Evolutionary conservation across 2,797 vertebrate species (phyloP).

Genomic region (Glyptemys insculpta): DNA sequence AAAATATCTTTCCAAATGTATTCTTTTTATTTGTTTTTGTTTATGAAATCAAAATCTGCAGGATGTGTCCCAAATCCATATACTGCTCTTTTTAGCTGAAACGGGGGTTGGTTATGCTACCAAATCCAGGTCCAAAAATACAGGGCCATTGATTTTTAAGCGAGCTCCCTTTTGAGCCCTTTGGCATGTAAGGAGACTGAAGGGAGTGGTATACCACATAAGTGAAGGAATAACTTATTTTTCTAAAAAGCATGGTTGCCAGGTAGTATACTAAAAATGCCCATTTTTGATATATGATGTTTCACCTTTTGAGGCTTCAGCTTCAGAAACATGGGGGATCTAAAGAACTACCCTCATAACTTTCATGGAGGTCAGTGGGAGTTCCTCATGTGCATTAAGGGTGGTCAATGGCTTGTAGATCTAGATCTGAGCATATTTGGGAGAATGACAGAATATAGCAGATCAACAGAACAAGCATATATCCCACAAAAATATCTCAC

Average conservation of each 20-base stretch:
- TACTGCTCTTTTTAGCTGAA: not conserved
- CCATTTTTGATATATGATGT: not conserved
- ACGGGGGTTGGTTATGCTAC: not conserved
- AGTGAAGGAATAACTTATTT: not conserved
- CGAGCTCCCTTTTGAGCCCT: not conserved
- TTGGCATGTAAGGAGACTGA: not conserved
- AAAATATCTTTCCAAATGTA: not conserved
- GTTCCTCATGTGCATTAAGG: not conserved
- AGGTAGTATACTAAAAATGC: not conserved
- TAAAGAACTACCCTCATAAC: not conserved
- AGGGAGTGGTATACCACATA: not conserved
- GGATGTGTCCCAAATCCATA: not conserved
- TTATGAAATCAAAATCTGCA: not conserved
- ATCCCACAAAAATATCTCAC: not conserved
- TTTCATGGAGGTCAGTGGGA: not conserved
- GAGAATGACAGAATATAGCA: not conserved
- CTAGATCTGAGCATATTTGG: not conserved
- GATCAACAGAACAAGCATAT: not conserved
- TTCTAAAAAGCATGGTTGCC: not conserved
- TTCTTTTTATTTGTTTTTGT: not conserved
- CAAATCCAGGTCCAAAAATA: not conserved
- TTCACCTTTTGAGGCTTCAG: not conserved
- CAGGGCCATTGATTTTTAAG: not conserved
- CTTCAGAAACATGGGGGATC: not conserved
- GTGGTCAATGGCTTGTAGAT: not conserved